Conservation (phyloP, 1,140 invertebrate species). For the Drepana arcuata region DNA sequence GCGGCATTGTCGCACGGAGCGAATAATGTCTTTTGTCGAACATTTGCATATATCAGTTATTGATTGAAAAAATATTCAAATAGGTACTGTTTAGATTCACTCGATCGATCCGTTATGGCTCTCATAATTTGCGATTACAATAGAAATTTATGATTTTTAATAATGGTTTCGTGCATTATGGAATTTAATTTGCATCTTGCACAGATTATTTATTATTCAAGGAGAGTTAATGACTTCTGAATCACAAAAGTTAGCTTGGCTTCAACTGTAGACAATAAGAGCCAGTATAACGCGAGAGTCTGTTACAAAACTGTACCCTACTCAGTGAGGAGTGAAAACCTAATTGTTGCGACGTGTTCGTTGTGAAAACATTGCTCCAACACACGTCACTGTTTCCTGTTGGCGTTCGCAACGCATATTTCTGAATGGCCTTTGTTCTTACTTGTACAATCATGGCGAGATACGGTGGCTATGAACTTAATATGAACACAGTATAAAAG, state of each 20-base stretch:
- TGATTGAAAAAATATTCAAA: conserved; percentile 70
- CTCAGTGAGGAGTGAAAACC: conserved; percentile 41
- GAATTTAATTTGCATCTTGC: conserved; percentile 19
- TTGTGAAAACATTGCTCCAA: conserved; percentile 51
- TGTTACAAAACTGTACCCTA: conserved; percentile 47
- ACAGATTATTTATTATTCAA: conserved; percentile 14
- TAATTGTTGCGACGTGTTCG: conserved; percentile 47
- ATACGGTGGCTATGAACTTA: conserved; percentile 12
- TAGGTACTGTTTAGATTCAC: conserved; percentile 37
- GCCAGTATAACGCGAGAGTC: conserved; percentile 21
- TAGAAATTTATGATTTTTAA: conserved; percentile 41
- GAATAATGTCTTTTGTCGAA: conserved; percentile 45
- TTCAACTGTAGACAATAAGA: conserved; percentile 28
- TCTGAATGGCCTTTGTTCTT: conserved; percentile 66
- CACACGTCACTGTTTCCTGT: conserved; percentile 51
- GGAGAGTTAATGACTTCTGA: background rate
- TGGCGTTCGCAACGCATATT: conserved; percentile 34
- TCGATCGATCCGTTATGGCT: conserved; percentile 59
- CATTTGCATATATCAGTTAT: conserved; percentile 69
- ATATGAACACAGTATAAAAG: no score
- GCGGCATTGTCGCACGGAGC: conserved; percentile 45
- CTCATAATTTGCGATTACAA: conserved; percentile 46
- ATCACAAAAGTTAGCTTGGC: background rate
- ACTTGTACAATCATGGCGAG: conserved; percentile 31
- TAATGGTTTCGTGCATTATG: conserved; percentile 22